These are phyloP conservation scores for Cetoscarus ocellatus DNA, from an alignment of 2,797 vertebrate species.

Conservation along the genomic window DNA sequence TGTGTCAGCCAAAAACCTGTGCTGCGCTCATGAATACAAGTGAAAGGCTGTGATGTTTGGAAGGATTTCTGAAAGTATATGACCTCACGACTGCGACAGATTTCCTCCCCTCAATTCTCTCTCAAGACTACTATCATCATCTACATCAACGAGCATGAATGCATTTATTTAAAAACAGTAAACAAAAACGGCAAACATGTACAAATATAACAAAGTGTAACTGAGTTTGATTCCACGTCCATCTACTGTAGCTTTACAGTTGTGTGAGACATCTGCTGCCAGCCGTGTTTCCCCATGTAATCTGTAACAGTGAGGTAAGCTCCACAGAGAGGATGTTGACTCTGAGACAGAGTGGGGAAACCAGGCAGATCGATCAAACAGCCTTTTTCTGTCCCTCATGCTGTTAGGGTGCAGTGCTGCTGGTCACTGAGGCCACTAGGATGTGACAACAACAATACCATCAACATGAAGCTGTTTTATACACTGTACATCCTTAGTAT, in stretches of 20 bases:
- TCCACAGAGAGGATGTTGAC: slow-evolving; percentile 35
- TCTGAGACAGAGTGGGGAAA: slow-evolving; percentile 42
- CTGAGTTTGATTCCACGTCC: slow-evolving; percentile 77
- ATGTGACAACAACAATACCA: slow-evolving; percentile 89
- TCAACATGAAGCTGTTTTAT: slow-evolving; percentile 94
- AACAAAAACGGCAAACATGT: slow-evolving; percentile 83
- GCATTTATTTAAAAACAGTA: slow-evolving; percentile 96
- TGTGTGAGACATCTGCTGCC: slow-evolving; percentile 89
- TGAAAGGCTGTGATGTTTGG: slow-evolving; percentile 58
- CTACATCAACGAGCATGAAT: slow-evolving; percentile 95
- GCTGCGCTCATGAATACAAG: slow-evolving; percentile 39
- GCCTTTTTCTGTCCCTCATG: slow-evolving; percentile 72
- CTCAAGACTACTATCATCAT: slow-evolving; percentile 81
- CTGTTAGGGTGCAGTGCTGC: slow-evolving; percentile 71
- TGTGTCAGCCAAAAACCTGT: slow-evolving; percentile 47
- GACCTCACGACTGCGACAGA: slow-evolving; percentile 80
- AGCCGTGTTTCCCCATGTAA: slow-evolving; percentile 64
- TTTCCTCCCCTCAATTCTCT: slow-evolving; percentile 87
- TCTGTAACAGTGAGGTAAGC: slow-evolving; percentile 19
- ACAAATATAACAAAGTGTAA: slow-evolving; percentile 88
- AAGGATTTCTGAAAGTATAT: slow-evolving; percentile 60
- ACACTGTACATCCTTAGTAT: slow-evolving; percentile 99
- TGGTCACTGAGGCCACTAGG: slow-evolving; percentile 89
- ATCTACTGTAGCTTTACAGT: slow-evolving; percentile 91
- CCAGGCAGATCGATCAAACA: slow-evolving; percentile 61